These are phyloP conservation scores for Antitype chi DNA, from an alignment of 2,888 invertebrate species.

Conservation along the genomic window DNA sequence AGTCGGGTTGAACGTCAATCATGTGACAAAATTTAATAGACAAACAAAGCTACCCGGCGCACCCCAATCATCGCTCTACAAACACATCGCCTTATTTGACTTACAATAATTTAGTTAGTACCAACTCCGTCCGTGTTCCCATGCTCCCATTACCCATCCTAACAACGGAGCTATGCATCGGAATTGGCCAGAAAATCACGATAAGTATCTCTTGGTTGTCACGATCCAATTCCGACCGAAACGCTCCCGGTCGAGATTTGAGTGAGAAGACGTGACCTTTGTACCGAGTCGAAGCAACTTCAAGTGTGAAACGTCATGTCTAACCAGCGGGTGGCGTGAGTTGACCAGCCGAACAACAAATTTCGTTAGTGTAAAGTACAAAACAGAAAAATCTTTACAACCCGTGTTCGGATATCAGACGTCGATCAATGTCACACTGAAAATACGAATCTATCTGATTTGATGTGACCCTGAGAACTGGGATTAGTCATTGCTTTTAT, in stretches of 20 bases:
- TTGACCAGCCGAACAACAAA: conserved; percentile 78
- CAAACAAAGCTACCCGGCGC: conserved; percentile 76
- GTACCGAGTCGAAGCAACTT: conserved; percentile 79
- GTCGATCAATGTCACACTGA: conserved; percentile 87
- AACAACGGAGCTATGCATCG: conserved; percentile 85
- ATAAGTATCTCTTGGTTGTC: conserved; percentile 89
- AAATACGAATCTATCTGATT: conserved; percentile 78
- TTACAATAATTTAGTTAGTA: conserved; percentile 86
- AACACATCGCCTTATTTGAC: conserved; percentile 86
- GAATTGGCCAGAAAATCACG: conserved; percentile 90
- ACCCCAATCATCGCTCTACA: conserved; percentile 80
- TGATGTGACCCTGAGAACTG: conserved; percentile 77
- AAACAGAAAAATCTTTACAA: conserved; percentile 79
- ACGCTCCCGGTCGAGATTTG: conserved; percentile 88
- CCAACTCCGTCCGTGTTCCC: conserved; percentile 83
- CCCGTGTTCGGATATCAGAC: conserved; percentile 82
- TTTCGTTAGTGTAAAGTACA: conserved; percentile 74
- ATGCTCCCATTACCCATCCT: conserved; percentile 87
- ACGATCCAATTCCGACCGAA: conserved; percentile 88
- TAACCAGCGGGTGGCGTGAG: conserved; percentile 86
- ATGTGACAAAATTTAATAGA: conserved; percentile 78
- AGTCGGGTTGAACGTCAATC: conserved; percentile 71
- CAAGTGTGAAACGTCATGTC: conserved; percentile 89
- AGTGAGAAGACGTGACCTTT: conserved; percentile 90
- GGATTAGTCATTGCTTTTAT: conserved; percentile 85